These are phyloP conservation scores for Kuschelorhynchus macadamiae DNA, from an alignment of 2,888 invertebrate genomes.

Conservation along the genomic window DNA sequence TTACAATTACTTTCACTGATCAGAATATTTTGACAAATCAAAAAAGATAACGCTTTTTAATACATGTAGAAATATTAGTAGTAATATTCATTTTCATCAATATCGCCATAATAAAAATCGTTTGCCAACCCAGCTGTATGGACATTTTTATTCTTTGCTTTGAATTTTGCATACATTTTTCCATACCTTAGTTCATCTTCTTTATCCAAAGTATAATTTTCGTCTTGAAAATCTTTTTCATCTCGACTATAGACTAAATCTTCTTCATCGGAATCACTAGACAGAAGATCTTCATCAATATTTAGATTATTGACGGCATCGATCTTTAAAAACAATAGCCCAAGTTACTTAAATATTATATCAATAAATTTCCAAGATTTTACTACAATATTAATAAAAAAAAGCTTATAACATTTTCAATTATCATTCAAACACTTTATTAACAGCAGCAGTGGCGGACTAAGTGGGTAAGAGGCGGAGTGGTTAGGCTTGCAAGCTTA, in stretches of 20 bases:
- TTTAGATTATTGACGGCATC: constrained; percentile 70
- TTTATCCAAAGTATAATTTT: constrained; percentile 67
- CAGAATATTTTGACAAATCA: too few species aligned
- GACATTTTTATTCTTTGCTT: constrained; percentile 69
- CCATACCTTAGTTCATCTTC: constrained; percentile 76
- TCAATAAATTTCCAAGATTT: too few species aligned
- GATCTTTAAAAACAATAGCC: constrained; percentile 23
- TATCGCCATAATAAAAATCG: constrained; percentile 59
- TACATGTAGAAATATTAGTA: too few species aligned
- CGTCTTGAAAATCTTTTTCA: constrained; percentile 52
- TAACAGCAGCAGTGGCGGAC: too few species aligned
- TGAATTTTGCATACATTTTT: constrained; percentile 78
- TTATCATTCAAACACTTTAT: too few species aligned
- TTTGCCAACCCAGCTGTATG: constrained; percentile 46
- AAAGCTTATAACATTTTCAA: too few species aligned
- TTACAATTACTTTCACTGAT: too few species aligned
- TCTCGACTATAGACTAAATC: constrained; percentile 68
- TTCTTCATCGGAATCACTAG: constrained; percentile 66
- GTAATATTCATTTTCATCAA: constrained; percentile 58
- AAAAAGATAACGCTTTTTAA: too few species aligned
- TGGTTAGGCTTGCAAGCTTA: too few species aligned
- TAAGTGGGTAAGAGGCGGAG: too few species aligned
- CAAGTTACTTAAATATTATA: not conserved
- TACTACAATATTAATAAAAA: too few species aligned
- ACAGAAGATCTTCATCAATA: constrained; percentile 61